These are phyloP conservation scores for Neomonachus schauinslandi DNA, from an alignment of 2,113 vertebrate species.

Conservation along the genomic window DNA sequence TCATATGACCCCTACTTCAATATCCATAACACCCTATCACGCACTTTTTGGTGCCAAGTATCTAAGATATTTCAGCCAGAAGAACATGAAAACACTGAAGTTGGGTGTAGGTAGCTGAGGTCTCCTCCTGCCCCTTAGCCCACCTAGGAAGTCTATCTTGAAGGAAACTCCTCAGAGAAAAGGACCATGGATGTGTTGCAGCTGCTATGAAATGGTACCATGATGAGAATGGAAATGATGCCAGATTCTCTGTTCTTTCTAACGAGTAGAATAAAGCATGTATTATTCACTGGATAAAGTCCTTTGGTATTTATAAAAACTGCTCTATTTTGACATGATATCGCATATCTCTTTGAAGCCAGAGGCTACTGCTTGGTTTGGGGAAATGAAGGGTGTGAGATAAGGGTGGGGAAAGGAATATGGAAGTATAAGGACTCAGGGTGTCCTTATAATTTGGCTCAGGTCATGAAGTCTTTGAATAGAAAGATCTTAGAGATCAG, in stretches of 20 bases:
- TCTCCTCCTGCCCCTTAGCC: neutral
- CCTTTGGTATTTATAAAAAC: neutral
- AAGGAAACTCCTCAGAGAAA: neutral
- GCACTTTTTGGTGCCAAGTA: neutral
- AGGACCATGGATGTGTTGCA: neutral
- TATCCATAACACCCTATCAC: neutral
- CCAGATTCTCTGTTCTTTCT: neutral
- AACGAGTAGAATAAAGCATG: neutral
- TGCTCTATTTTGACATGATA: neutral
- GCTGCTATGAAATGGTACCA: neutral
- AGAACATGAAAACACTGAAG: neutral
- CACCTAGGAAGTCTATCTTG: neutral
- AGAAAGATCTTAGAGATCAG: neutral
- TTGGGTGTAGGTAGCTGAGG: neutral
- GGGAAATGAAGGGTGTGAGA: neutral
- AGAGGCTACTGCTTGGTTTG: neutral
- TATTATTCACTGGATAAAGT: neutral
- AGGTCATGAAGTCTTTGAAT: no score
- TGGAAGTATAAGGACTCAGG: neutral
- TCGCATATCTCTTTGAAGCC: neutral
- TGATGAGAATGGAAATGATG: neutral
- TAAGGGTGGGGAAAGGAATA: neutral
- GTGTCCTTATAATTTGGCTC: no score
- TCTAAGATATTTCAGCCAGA: neutral
- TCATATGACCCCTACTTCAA: neutral